A percentile compares a stretch with the other conserved stretches of the same genome.
phyloP scores from a whole-genome alignment of 1,140 invertebrate species.

The Drosophila melanica region DNA sequence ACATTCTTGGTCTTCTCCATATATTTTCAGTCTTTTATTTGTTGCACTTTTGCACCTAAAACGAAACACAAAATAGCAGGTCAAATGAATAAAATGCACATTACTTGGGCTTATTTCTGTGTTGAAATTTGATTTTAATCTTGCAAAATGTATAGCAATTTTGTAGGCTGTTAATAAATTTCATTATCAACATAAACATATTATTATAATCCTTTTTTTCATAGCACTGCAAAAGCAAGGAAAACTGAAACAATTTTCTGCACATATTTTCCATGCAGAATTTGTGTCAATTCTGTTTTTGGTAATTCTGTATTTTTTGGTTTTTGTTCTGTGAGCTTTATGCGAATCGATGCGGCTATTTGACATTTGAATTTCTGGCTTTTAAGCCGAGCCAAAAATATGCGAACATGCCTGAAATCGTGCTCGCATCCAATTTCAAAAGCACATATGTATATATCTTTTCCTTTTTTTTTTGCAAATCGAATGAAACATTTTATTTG shows the following conservation, averaged over 20 bases:
- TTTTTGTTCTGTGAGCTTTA: constrained; percentile 36
- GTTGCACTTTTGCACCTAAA: not conserved
- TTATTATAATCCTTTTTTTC: constrained; percentile 12
- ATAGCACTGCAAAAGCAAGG: constrained; percentile 1
- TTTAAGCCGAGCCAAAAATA: constrained; percentile 23
- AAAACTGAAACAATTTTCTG: constrained; percentile 7
- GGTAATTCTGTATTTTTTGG: constrained; percentile 54
- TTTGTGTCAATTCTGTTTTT: constrained; percentile 33
- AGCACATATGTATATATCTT: not conserved
- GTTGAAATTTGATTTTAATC: constrained; percentile 3
- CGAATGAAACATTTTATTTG: constrained; percentile 26
- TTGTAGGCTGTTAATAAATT: not conserved
- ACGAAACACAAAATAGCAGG: not conserved
- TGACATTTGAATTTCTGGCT: constrained; percentile 40
- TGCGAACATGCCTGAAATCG: constrained; percentile 3
- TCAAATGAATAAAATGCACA: not conserved
- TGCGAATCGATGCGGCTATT: constrained; percentile 28
- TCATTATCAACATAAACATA: constrained; percentile 9
- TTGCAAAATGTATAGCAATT: not conserved
- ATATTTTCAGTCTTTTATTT: not conserved
- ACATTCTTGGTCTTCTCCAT: too few relatives aligned
- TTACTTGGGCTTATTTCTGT: not conserved
- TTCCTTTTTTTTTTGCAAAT: constrained; percentile 10
- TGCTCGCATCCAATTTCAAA: constrained; percentile 5
- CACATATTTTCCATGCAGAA: constrained; percentile 21